phyloP scores from a whole-genome alignment of 1,140 invertebrate species.

The Trichoplusia ni region DNA sequence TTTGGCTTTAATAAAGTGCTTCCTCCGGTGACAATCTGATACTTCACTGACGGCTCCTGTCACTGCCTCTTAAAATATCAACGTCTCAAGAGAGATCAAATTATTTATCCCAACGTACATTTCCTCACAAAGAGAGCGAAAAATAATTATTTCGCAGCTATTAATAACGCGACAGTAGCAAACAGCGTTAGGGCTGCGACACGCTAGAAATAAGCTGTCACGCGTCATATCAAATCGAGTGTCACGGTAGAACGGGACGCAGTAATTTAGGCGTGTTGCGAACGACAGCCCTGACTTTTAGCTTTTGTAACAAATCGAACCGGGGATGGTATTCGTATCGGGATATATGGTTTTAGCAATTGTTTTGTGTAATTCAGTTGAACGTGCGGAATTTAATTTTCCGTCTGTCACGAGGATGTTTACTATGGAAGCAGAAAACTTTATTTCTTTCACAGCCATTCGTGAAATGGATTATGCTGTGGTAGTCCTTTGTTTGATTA shows the following conservation, averaged over 20 bases:
- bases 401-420: conserved; percentile 3
- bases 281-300: conserved; percentile 23
- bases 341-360: conserved; percentile 23
- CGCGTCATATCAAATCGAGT: conserved; percentile 34
- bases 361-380: conserved; percentile 19
- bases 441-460: too few species aligned
- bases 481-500: too few species aligned
- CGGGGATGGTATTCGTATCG: not conserved
- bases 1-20: too few species aligned
- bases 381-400: conserved; percentile 17
- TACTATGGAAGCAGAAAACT: not conserved
- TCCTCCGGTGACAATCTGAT: too few species aligned
- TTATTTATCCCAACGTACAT: not conserved
- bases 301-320: conserved; percentile 24
- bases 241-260: conserved; percentile 5
- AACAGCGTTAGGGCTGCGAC: conserved; percentile 13
- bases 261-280: conserved; percentile 23
- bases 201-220: conserved; percentile 36
- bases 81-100: not conserved
- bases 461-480: too few species aligned
- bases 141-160: conserved; percentile 19
- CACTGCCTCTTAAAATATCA: too few species aligned
- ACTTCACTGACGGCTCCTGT: not conserved
- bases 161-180: conserved; percentile 3
- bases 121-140: not conserved